Conservation (phyloP, 2,797 vertebrate species). For the Melanotaenia nigrans region DNA sequence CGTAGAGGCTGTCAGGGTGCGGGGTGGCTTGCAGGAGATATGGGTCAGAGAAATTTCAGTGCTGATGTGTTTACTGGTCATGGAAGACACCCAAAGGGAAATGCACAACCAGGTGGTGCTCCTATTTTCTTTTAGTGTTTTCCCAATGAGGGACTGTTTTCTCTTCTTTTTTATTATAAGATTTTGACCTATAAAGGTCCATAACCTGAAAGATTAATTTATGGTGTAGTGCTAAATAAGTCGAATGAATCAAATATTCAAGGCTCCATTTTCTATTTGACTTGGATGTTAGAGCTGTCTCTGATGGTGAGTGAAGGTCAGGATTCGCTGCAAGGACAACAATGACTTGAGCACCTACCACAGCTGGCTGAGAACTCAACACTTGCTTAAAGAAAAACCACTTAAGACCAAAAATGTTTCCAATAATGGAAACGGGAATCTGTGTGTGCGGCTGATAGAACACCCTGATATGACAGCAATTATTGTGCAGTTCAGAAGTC, state of each 20-base stretch:
- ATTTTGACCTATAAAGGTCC: background rate
- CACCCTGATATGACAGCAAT: background rate
- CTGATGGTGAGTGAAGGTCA: background rate
- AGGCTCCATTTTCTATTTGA: background rate
- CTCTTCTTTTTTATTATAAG: background rate
- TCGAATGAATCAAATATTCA: background rate
- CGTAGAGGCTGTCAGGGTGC: constrained; percentile 21
- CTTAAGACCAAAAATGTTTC: background rate
- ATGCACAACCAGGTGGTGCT: constrained; percentile 28
- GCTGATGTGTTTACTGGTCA: constrained; percentile 59
- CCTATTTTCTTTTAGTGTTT: background rate
- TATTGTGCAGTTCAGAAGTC: background rate
- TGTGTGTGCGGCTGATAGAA: constrained; percentile 10
- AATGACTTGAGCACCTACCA: background rate
- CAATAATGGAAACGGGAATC: background rate
- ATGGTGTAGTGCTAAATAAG: background rate
- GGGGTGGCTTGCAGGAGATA: constrained; percentile 47
- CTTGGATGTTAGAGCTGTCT: background rate
- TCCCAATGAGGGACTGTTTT: background rate
- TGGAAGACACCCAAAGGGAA: constrained; percentile 29
- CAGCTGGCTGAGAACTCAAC: background rate
- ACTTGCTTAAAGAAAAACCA: background rate
- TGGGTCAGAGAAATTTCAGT: constrained; percentile 51
- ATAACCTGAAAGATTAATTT: background rate
- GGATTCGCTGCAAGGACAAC: background rate